phyloP scores from a whole-genome alignment of 92 coral and sea anemone genomes.

The Pocillopora grandis region DNA sequence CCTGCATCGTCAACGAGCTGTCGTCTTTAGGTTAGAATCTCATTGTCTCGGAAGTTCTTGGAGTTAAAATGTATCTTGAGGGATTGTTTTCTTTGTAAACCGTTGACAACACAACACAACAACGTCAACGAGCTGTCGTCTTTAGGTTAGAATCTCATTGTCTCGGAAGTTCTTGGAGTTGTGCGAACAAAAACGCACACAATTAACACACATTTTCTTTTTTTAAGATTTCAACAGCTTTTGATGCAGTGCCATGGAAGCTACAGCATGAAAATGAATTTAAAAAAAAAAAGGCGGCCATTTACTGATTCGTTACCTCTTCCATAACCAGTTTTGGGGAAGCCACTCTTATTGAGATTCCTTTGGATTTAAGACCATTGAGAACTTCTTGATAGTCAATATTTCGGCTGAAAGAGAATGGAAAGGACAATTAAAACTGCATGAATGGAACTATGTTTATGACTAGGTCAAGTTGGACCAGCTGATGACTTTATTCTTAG shows the following conservation, averaged over 20 bases:
- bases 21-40: too few relatives aligned
- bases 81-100: too few relatives aligned
- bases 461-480: too few relatives aligned
- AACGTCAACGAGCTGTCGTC: too few relatives aligned
- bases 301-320: conserved; percentile 58
- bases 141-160: too few relatives aligned
- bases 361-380: conserved; percentile 76
- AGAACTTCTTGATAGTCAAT: conserved; percentile 89
- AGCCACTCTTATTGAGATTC: conserved; percentile 95
- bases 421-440: neutral
- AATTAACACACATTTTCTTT: neutral
- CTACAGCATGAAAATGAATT: neutral
- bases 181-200: neutral
- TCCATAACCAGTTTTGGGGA: conserved; percentile 98
- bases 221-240: neutral
- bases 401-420: conserved; percentile 63
- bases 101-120: too few relatives aligned
- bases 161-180: too few relatives aligned
- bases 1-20: too few relatives aligned
- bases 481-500: neutral
- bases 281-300: neutral
- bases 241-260: neutral
- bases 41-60: too few relatives aligned
- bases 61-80: too few relatives aligned
- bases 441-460: too few relatives aligned